Evolutionary conservation across 2,888 invertebrate species (phyloP), one percentile per base, ranked within the genome.

Genomic region (Tricholauxania praeusta): DNA sequence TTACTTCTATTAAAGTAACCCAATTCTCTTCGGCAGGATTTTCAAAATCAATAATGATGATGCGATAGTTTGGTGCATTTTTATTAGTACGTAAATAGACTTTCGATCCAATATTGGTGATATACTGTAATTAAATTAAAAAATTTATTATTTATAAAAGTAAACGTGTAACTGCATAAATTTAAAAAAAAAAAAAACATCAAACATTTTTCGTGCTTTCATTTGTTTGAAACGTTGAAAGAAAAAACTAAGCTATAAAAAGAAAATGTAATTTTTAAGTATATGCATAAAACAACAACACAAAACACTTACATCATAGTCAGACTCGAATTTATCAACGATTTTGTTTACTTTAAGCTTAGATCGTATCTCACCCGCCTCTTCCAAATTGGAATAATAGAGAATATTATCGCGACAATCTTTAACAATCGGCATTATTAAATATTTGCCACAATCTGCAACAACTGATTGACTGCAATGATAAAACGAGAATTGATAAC

Each of bases 361-460:
- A 48, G 90, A 91, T 55, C 83, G 85, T 75, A 97, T 91, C 72
- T 91, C 89, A 15, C 90, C 89, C 22, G 89, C 89, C 73, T 91
- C 89, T 79, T 90, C 87, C 68, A 98, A 90, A 87, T 95, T 93
- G 8, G 94, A 93, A 88, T 93, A 96, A 89, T 92, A 97, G 70
- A 98, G 88, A 82, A 96, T 89, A 89, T 98, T 98, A 88, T 97
- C 96, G 76, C 96, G 93, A 84, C 97, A 98, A 80, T 96, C 96
- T 86, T 95, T 93, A 75, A 93, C 91, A 19, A 96, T 93, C 2
- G 91, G 91, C 81, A 98, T 90, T 52, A 99, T 89, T 79, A 99
- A 89, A 89, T 96, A 98, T 57, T 92, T 89, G 6, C 98, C 98
- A 89, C 98, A 98, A 85, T 98, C 94, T 12, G 95, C 93, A 69